Conservation (phyloP, 30 jellyfish, hydroid and myxozoan species). For the Chrysaora quinquecirrha region DNA sequence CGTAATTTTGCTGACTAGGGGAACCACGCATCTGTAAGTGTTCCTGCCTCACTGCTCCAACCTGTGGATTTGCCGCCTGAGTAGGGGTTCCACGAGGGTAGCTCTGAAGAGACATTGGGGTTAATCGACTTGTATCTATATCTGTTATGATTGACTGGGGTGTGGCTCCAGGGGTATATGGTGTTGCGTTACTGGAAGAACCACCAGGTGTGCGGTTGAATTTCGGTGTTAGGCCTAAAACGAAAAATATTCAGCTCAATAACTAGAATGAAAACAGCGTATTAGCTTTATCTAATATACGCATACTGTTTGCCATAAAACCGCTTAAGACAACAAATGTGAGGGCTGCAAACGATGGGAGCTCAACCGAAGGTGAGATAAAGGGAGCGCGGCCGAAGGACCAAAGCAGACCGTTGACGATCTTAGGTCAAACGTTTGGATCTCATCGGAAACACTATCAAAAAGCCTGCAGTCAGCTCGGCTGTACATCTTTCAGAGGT, state of each 20-base stretch:
- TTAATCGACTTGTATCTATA: conserved; percentile 61
- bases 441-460: too few relatives aligned
- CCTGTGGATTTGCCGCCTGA: conserved; percentile 40
- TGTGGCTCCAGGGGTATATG: conserved; percentile 98
- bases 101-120: conserved; percentile 53
- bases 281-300: too few relatives aligned
- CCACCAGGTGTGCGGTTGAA: conserved; percentile 71
- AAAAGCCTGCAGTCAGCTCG: too few relatives aligned
- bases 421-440: too few relatives aligned
- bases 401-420: too few relatives aligned
- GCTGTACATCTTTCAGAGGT: too few relatives aligned
- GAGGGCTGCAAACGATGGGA: too few relatives aligned
- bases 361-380: too few relatives aligned
- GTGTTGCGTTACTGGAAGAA: conserved; percentile 72
- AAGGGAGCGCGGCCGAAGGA: too few relatives aligned
- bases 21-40: conserved; percentile 51
- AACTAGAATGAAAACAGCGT: too few relatives aligned
- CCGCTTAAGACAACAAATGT: too few relatives aligned
- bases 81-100: conserved; percentile 63
- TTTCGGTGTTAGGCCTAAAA: conserved; percentile 77
- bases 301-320: too few relatives aligned
- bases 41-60: conserved; percentile 35
- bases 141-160: conserved; percentile 81
- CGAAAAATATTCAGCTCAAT: neutral
- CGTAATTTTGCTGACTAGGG: conserved; percentile 51